phyloP scores from a whole-genome alignment of 2,797 vertebrate species.

The Acanthurus leucopareius region DNA sequence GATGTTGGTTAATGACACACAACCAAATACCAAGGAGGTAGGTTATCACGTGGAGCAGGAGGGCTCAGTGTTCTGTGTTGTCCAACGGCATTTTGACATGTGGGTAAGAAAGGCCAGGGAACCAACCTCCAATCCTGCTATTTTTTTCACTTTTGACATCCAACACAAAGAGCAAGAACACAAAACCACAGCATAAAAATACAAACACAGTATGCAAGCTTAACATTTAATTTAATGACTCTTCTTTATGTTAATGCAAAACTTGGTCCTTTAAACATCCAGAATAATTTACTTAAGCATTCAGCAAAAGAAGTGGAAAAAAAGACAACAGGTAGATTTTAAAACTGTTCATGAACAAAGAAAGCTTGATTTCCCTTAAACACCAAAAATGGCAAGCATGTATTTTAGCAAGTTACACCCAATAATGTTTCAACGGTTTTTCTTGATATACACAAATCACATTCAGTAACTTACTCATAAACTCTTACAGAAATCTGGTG shows the following conservation, averaged over 20 bases:
- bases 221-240: slow-evolving; percentile 64
- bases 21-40: too few relatives aligned
- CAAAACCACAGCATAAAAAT: not conserved
- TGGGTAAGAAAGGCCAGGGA: too few relatives aligned
- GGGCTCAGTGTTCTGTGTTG: too few relatives aligned
- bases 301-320: slow-evolving; percentile 50
- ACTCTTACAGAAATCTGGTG: slow-evolving; percentile 35
- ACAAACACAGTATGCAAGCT: slow-evolving; percentile 30
- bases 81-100: too few relatives aligned
- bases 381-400: slow-evolving; percentile 57
- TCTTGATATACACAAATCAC: slow-evolving; percentile 51
- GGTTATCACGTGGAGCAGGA: too few relatives aligned
- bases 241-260: slow-evolving; percentile 51
- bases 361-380: slow-evolving; percentile 72
- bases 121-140: not conserved
- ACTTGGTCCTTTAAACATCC: slow-evolving; percentile 62
- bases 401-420: slow-evolving; percentile 31
- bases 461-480: slow-evolving; percentile 57
- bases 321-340: slow-evolving; percentile 34
- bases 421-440: slow-evolving; percentile 15
- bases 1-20: too few relatives aligned
- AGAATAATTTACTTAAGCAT: slow-evolving; percentile 72
- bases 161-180: slow-evolving; percentile 9
- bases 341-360: slow-evolving; percentile 54
- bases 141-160: not conserved